Percentiles rank a stretch among this genome's conserved stretches.
Evolutionary conservation across 2,797 vertebrate species (phyloP).

Genomic region (Ctenopoma multispine): DNA sequence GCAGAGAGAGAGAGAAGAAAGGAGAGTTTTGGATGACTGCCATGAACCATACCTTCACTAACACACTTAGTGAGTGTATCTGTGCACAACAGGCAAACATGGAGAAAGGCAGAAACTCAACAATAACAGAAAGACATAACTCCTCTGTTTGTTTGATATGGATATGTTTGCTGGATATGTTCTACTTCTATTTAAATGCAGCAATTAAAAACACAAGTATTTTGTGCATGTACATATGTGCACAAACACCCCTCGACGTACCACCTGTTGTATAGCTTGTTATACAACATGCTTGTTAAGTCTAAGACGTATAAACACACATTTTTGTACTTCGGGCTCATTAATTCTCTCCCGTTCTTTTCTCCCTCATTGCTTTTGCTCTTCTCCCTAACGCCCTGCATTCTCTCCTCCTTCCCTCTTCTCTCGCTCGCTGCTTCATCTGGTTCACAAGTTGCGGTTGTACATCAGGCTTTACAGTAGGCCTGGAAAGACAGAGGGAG

Average conservation of each 20-base stretch:
- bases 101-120: not conserved
- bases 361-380: constrained; percentile 24
- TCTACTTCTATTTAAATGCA: not conserved
- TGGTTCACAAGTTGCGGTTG: constrained; percentile 73
- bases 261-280: constrained; percentile 51
- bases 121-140: not conserved
- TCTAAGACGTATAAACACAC: constrained; percentile 9
- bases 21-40: constrained; percentile 37
- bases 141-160: no score
- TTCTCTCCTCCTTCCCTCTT: not conserved
- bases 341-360: constrained; percentile 15
- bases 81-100: not conserved
- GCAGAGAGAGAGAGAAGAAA: constrained; percentile 39
- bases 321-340: constrained; percentile 10
- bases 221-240: not conserved
- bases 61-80: constrained; percentile 9
- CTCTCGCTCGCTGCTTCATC: constrained; percentile 31
- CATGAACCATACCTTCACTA: constrained; percentile 35
- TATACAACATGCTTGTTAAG: constrained; percentile 59
- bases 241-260: constrained; percentile 4
- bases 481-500: constrained; percentile 34
- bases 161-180: no score
- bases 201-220: not conserved
- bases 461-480: constrained; percentile 59
- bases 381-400: not conserved